Evolutionary conservation across 2,888 invertebrate genomes (phyloP), one percentile per base, ranked within the genome.

Genomic region (Cerastis leucographa): DNA sequence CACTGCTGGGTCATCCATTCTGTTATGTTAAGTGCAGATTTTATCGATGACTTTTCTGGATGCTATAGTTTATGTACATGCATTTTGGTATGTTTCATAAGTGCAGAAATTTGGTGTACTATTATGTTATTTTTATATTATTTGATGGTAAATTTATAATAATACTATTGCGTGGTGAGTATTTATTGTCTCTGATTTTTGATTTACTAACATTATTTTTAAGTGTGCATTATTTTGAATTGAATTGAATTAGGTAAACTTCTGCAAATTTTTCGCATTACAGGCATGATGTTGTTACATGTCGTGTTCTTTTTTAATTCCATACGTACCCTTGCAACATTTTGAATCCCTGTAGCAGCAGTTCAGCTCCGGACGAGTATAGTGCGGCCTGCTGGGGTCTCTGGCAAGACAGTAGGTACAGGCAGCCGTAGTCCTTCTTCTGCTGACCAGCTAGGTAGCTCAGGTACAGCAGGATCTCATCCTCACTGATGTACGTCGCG

Each of bases 351-450:
- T 98, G 98, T 75, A 98, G 90, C 19, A 98, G 92, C 83, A 98
- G 97, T 85, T 98, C 98, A n/a, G 98, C 98, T 0, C 98, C 98
- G 3, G 97, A 97, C 3, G 98, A 97, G 92, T 99, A 99, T 83
- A 98, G 97, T 74, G 97, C 97, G 14, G 98, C 98, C 78, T 98
- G 97, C 65, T 97, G 95, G 0, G 98, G 98, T 84, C 97, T 97
- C 90, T 97, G 97, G 89, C 99, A 99, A 14, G 98, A 98, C 4
- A 98, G 97, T 70, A 97, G 97, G 91, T 98, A 98, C 49, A 99
- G 95, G 90, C 99, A 99, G 62, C 97, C 97, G 91, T 97, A 98
- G 88, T 97, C 97, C 56, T 97, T 97, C 51, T 96, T 97, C 89
- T 97, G 97, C 61, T 98, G 95, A 35, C 96, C 97, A 74, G 97